phyloP scores from a whole-genome alignment of 2,113 vertebrate species.

The Myocastor coypus region DNA sequence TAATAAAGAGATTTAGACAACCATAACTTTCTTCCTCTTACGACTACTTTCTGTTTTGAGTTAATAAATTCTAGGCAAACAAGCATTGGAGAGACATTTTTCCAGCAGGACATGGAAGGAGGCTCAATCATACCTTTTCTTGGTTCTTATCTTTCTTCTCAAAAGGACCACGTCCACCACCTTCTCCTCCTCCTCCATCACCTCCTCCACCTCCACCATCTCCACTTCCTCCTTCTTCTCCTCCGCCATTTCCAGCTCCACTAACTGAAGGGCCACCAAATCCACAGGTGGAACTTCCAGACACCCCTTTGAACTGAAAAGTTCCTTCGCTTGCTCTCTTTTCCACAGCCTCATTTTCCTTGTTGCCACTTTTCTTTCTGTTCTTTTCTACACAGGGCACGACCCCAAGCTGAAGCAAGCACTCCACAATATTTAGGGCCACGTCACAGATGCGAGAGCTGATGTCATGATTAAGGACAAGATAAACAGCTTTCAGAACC shows the following conservation, averaged over 20 bases:
- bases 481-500: conserved; percentile 95
- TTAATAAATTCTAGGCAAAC: background rate
- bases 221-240: conserved; percentile 85
- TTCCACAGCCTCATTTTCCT: conserved; percentile 91
- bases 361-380: conserved; percentile 93
- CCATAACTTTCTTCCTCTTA: background rate
- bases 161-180: conserved; percentile 88
- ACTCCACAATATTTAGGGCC: conserved; percentile 97
- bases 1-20: conserved; percentile 15
- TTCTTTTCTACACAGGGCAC: conserved; percentile 94
- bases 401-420: conserved; percentile 96
- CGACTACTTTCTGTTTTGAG: background rate
- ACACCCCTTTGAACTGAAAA: conserved; percentile 87
- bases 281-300: conserved; percentile 87
- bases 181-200: conserved; percentile 87
- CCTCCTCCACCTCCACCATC: conserved; percentile 85
- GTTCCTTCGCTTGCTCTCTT: conserved; percentile 91
- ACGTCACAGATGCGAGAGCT: conserved; percentile 98
- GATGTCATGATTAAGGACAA: conserved; percentile 98
- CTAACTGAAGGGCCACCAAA: conserved; percentile 81
- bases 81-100: background rate
- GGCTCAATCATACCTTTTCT: conserved; percentile 87
- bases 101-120: background rate
- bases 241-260: conserved; percentile 88
- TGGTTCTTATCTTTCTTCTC: conserved; percentile 94